Conservation (phyloP, 2,797 vertebrate genomes). For the Euthynnus affinis region DNA sequence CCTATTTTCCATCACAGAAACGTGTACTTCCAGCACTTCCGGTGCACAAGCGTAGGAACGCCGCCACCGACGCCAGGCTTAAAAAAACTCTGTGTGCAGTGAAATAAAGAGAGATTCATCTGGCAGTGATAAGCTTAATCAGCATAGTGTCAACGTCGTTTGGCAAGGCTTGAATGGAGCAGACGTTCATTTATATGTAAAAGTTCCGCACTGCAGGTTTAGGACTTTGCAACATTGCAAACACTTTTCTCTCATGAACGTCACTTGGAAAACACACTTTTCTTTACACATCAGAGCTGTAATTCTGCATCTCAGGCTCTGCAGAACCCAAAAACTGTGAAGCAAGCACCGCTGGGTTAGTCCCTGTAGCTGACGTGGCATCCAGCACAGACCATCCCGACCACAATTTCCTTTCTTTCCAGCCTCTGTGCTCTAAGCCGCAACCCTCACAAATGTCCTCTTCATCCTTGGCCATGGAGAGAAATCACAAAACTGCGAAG, state of each 20-base stretch:
- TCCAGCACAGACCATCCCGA: not conserved
- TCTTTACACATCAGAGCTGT: too few species aligned
- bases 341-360: not conserved
- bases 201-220: not conserved
- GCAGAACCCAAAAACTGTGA: not conserved
- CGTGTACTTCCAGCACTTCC: too few species aligned
- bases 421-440: conserved; percentile 1
- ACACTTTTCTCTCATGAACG: not conserved
- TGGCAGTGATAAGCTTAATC: too few species aligned
- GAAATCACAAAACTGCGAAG: conserved; percentile 45
- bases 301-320: not conserved
- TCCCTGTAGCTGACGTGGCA: conserved; percentile 36
- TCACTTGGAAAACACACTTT: not conserved
- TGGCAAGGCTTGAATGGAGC: too few species aligned
- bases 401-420: conserved; percentile 37
- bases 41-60: too few species aligned
- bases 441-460: conserved; percentile 35
- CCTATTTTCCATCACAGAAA: too few species aligned
- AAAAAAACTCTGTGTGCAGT: too few species aligned
- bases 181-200: too few species aligned
- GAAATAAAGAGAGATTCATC: too few species aligned
- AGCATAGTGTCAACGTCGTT: too few species aligned
- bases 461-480: conserved; percentile 34
- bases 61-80: too few species aligned
- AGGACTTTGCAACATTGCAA: not conserved